Base-by-base conservation (phyloP, 2,888 invertebrate species). In the Drosophila picticornis region DNA sequence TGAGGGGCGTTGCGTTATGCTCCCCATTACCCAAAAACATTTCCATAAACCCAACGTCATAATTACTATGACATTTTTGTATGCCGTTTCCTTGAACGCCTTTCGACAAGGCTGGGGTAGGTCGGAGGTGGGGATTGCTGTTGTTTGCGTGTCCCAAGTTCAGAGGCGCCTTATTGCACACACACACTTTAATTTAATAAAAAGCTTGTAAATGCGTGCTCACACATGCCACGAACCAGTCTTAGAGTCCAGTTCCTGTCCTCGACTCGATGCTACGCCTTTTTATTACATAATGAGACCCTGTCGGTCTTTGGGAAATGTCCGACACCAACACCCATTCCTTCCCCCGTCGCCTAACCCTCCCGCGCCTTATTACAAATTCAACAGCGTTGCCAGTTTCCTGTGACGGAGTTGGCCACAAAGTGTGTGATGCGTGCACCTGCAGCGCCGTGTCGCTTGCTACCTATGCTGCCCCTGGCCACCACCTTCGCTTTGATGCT, bases 131-230 rank as follows among this genome's bases (percentile, higher is more conserved):
- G 62, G 40, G 36, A 25, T 9, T 40, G 27, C 27, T 43, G 71
- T 48, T 34, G 64, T 59, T 75, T 86, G 84, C 84, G 84, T 84
- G 84, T 71, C 63, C 66, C 81, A 65, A 71, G 84, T 67, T 85
- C 84, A 77, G 80, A 71, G 84, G 85, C 84, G 88, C 86, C 88
- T 77, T 85, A 83, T 85, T 85, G 81, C 86, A 88, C 84, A 81
- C 84, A 81, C 56, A 56, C 84, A 75, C 84, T 83, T 85, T 85
- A 88, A 85, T 85, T 85, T 88, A 85, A 88, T 85, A 85, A 88
- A 84, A 85, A 88, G 88, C 84, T 75, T 81, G 83, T 83, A 83
- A 87, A 81, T 87, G 87, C 80, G 71, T 87, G 71, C 84, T 72
- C 87, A 73, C 75, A 83, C 81, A 86, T 82, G 80, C 50, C 46